Evolutionary conservation across 2,888 invertebrate genomes (phyloP).

Genomic region (Leistus spinibarbis): DNA sequence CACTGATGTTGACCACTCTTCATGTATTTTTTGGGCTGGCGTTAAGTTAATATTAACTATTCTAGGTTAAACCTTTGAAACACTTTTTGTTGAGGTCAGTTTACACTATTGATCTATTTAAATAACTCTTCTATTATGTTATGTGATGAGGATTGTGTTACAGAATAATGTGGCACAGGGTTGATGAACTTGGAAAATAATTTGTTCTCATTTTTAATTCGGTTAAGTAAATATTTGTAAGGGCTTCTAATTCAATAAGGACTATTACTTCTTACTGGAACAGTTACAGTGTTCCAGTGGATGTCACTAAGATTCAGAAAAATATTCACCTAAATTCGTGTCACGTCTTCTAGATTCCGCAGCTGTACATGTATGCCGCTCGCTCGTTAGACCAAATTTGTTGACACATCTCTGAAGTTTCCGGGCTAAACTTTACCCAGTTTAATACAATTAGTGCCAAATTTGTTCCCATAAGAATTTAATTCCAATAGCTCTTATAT

Average conservation of each 20-base stretch:
- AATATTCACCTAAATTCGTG: too few species aligned
- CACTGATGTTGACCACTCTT: conserved; percentile 14
- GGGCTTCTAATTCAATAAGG: neutral
- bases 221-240: neutral
- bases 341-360: too few species aligned
- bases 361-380: too few species aligned
- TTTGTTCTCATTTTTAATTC: neutral
- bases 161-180: neutral
- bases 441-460: too few species aligned
- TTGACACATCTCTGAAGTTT: too few species aligned
- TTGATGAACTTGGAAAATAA: neutral
- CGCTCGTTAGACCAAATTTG: too few species aligned
- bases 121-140: conserved; percentile 1
- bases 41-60: conserved; percentile 25
- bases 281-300: too few species aligned
- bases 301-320: too few species aligned
- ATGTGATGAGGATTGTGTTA: neutral
- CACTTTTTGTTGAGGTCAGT: neutral
- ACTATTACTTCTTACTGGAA: too few species aligned
- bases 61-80: neutral
- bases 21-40: neutral
- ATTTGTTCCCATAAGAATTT: too few species aligned
- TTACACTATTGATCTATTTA: conserved; percentile 9
- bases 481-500: too few species aligned
- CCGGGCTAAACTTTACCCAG: too few species aligned